Base-by-base conservation (phyloP, 2,888 invertebrate species). In the Eupeodes luniger region DNA sequence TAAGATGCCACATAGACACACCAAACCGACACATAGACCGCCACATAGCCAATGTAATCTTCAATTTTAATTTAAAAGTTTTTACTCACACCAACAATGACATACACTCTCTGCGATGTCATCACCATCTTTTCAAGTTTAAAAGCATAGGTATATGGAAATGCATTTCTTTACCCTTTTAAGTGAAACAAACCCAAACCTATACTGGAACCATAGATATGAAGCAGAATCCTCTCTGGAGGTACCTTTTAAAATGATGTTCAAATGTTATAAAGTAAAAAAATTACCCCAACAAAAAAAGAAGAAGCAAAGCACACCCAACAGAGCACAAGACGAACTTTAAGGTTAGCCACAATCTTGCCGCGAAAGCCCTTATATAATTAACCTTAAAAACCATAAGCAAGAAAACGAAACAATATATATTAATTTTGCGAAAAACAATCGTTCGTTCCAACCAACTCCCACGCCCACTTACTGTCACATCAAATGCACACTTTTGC, bases 1-100 rank as follows among this genome's bases (percentile, higher is more conserved):
- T 77, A 44, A 72, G 64, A 76, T 78, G 59, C 79, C 70, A 55
- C 66, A 27, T 27, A 19, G 2, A 19, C 19, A 76, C 79, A 88
- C 57, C 55, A 62, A 14, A 78, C 47, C 14, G 53, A 19, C 19
- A 19, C 19, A 19, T 16, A 80, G 62, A 80, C 72, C 27, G 53
- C 72, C 66, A 80, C 81, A 78, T 34, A 85, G 77, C 69, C 88
- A 85, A 85, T 78, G 85, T 81, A 74, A 81, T 72, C 74, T 88
- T 88, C 81, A 80, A 84, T 88, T 85, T 85, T 81, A 85, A 88
- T 88, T 88, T 88, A 57, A 88, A 88, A 88, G 81, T 88, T 88
- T 85, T 80, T 77, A 27, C 69, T 57, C 70, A 59, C 61, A 62
- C 51, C 44, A 27, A 40, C 40, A 57, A 5, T 5, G 12, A 47